Evolutionary conservation across 2,797 vertebrate species (phyloP).

Genomic region (Sebastes dallii): DNA sequence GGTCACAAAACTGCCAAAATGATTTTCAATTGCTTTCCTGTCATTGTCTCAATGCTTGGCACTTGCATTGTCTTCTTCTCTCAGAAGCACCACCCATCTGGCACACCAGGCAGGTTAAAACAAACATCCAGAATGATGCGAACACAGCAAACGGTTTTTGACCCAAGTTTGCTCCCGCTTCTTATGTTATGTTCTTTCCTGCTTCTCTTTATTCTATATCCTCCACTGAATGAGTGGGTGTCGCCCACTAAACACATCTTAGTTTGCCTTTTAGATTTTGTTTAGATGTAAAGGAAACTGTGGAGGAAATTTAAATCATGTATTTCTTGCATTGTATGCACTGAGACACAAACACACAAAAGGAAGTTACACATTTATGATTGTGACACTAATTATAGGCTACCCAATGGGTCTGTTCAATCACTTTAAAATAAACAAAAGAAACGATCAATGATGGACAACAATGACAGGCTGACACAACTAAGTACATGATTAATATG

Average conservation of each 20-base stretch:
- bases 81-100: slow-evolving; percentile 35
- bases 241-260: neutral
- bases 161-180: neutral
- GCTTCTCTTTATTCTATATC: neutral
- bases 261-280: neutral
- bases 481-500: neutral
- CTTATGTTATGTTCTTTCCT: neutral
- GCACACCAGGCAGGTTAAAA: slow-evolving; percentile 12
- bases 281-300: neutral
- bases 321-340: neutral
- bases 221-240: neutral
- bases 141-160: neutral
- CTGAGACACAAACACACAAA: neutral
- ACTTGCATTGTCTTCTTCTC: slow-evolving; percentile 25
- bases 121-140: slow-evolving; percentile 28
- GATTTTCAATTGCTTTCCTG: slow-evolving; percentile 59
- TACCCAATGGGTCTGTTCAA: neutral
- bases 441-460: neutral
- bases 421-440: neutral
- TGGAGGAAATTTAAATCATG: neutral
- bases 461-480: neutral
- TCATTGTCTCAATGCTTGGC: slow-evolving; percentile 42
- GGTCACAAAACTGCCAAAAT: slow-evolving; percentile 24
- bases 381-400: neutral
- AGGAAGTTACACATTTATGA: neutral